Conservation (phyloP, 2,113 vertebrate species). For the Neolamprologus sp. region DNA sequence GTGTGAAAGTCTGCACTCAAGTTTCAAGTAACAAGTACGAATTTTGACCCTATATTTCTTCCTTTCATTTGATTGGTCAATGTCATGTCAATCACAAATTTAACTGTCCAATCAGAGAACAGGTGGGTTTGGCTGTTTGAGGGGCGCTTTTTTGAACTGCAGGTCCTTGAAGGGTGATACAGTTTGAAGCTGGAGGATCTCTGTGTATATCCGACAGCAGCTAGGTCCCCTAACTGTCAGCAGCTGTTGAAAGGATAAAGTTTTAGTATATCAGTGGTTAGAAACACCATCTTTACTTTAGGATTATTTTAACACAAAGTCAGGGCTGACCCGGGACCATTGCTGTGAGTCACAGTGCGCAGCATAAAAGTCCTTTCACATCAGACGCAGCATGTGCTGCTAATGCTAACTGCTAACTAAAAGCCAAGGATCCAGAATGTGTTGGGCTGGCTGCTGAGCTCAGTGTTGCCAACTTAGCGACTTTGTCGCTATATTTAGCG, state of each 20-base stretch:
- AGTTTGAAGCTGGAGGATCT: background rate
- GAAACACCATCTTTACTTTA: rapidly evolving
- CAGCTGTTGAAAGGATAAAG: background rate
- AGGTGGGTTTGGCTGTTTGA: background rate
- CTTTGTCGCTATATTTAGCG: too few species aligned
- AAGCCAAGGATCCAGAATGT: rapidly evolving
- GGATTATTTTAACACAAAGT: background rate
- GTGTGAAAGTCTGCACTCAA: background rate
- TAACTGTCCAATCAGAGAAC: background rate
- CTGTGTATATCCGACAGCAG: rapidly evolving
- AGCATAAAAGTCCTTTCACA: background rate
- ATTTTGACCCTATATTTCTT: background rate
- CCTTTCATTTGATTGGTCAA: background rate
- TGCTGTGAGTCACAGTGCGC: rapidly evolving
- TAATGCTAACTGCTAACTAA: background rate
- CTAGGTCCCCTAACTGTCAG: rapidly evolving
- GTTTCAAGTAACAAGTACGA: rapidly evolving
- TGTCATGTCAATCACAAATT: background rate
- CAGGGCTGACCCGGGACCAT: background rate
- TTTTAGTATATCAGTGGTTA: background rate
- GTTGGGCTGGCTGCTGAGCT: background rate
- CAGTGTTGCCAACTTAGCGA: too few species aligned
- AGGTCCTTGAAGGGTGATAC: background rate
- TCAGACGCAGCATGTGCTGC: rapidly evolving
- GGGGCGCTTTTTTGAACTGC: background rate